Evolutionary conservation across 2,113 vertebrate genomes (phyloP).

Genomic region (Pomatostomus ruficeps): DNA sequence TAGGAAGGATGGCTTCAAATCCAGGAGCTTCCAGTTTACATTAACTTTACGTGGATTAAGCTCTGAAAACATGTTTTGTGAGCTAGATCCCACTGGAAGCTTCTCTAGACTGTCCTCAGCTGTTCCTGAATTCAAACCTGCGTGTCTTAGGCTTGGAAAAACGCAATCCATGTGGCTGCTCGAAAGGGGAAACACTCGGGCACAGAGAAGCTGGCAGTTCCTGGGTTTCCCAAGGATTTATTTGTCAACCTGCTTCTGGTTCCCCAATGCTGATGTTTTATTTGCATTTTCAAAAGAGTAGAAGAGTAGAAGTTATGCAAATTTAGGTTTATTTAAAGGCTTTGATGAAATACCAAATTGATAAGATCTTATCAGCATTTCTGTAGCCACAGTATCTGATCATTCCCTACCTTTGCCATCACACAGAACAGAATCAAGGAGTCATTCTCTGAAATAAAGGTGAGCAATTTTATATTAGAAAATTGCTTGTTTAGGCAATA

Average conservation of each 20-base stretch:
- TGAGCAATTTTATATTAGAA: conserved; percentile 1
- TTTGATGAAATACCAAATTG: background rate
- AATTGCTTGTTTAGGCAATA: background rate
- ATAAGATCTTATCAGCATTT: background rate
- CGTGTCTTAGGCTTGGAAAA: background rate
- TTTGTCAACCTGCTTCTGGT: background rate
- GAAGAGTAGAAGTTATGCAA: background rate
- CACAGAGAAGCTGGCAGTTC: background rate
- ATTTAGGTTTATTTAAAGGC: background rate
- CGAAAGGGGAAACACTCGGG: background rate
- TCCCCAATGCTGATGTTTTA: background rate
- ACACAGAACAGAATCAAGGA: background rate
- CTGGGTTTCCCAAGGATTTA: background rate
- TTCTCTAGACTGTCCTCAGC: background rate
- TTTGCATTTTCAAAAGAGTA: background rate
- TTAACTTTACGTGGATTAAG: background rate
- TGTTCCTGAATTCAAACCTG: background rate
- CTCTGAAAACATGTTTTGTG: background rate
- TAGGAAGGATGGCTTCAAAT: background rate
- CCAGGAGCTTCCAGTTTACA: background rate
- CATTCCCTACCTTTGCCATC: background rate
- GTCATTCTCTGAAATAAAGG: conserved; percentile 1
- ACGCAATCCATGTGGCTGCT: background rate
- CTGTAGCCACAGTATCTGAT: background rate
- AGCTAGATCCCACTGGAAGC: background rate